phyloP scores from a whole-genome alignment of 23 tunicate genomes.

The Phallusia fumigata region DNA sequence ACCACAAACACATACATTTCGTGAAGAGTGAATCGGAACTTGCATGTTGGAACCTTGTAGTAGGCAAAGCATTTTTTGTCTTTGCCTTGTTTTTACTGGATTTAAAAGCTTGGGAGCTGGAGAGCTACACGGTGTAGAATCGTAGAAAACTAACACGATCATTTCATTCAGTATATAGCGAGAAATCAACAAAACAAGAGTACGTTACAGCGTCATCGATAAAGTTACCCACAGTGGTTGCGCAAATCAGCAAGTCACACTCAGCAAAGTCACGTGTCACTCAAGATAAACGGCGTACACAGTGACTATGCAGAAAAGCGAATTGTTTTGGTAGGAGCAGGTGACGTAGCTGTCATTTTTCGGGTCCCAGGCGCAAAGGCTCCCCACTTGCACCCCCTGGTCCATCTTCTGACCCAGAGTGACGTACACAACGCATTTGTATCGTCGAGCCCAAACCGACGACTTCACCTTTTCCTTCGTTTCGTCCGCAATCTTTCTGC shows the following conservation, averaged over 20 bases:
- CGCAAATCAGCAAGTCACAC: neutral
- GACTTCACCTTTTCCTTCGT: constrained; percentile 7
- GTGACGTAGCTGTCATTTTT: constrained; percentile 56
- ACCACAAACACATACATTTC: too few species aligned
- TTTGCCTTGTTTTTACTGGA: too few species aligned
- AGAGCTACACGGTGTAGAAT: too few species aligned
- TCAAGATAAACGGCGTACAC: constrained; percentile 74
- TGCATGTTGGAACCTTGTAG: too few species aligned
- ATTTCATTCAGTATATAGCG: too few species aligned
- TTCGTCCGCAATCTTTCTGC: constrained; percentile 51
- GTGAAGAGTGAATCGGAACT: too few species aligned
- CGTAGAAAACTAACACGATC: too few species aligned
- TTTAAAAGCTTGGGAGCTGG: too few species aligned
- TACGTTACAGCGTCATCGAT: too few species aligned
- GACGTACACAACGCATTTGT: constrained; percentile 81
- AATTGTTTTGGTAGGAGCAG: constrained; percentile 56
- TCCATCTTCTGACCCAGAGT: constrained; percentile 68
- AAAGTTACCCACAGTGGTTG: constrained; percentile 5
- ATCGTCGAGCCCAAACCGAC: constrained; percentile 51
- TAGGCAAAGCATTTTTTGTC: too few species aligned
- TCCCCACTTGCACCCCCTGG: constrained; percentile 69
- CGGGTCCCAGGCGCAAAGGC: constrained; percentile 84
- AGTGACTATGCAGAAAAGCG: constrained; percentile 73
- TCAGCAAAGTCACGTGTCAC: constrained; percentile 13
- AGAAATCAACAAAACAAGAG: too few species aligned